These are phyloP conservation scores for Malthinus seriepunctatus DNA, from an alignment of 2,888 invertebrate species.

Conservation along the genomic window DNA sequence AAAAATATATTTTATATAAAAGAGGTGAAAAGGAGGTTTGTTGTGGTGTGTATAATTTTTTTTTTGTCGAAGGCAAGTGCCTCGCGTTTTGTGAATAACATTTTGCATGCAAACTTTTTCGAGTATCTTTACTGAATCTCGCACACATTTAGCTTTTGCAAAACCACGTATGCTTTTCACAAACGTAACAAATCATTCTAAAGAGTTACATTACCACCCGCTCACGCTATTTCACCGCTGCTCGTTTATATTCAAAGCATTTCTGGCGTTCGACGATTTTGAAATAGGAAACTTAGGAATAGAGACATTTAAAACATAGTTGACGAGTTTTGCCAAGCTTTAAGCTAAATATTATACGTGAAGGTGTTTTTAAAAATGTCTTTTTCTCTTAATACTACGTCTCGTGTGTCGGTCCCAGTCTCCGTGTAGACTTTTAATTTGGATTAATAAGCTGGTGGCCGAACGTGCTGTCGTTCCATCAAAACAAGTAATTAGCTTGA, in stretches of 20 bases:
- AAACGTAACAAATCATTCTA: conserved; percentile 44
- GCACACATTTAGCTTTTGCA: conserved; percentile 33
- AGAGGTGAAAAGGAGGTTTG: conserved; percentile 7
- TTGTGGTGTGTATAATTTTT: neutral
- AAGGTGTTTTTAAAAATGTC: too few relatives aligned
- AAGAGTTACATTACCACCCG: conserved; percentile 44
- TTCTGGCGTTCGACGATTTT: conserved; percentile 32
- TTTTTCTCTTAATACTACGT: neutral
- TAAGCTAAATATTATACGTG: neutral
- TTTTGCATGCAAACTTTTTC: conserved; percentile 17
- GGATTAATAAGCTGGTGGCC: conserved; percentile 24
- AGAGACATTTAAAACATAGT: conserved; percentile 34
- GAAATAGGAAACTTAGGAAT: conserved; percentile 35
- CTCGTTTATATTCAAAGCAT: conserved; percentile 41
- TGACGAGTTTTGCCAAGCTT: conserved; percentile 20
- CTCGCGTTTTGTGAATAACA: conserved; percentile 3
- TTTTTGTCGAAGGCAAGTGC: too few relatives aligned
- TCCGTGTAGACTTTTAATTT: conserved; percentile 14
- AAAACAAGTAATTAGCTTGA: conserved; percentile 29
- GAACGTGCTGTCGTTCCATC: conserved; percentile 23
- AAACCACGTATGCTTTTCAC: conserved; percentile 36
- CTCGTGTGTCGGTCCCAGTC: neutral
- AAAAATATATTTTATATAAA: too few relatives aligned
- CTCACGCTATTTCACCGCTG: conserved; percentile 33
- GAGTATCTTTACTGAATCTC: conserved; percentile 21